Percentiles rank a stretch among this genome's conserved stretches.
Conservation (phyloP, 2,113 vertebrate genomes). For the Mobula hypostoma region DNA sequence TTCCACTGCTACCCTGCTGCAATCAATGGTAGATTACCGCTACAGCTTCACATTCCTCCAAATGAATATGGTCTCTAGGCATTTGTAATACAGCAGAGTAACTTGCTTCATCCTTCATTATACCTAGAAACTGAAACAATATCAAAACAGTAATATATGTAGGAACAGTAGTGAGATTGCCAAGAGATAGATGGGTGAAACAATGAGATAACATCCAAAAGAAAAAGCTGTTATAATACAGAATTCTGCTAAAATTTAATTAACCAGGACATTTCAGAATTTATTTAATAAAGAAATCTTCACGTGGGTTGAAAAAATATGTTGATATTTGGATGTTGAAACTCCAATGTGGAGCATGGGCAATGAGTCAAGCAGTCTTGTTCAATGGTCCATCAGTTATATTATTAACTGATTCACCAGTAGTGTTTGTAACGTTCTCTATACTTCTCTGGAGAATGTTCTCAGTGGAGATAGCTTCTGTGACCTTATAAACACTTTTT, state of each 20-base stretch:
- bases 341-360: constrained; percentile 21
- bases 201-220: too few species aligned
- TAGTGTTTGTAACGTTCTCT: not conserved
- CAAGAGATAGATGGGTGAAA: too few species aligned
- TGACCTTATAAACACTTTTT: not conserved
- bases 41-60: not conserved
- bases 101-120: not conserved
- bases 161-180: not conserved
- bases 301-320: not conserved
- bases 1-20: not conserved
- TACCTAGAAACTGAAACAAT: not conserved
- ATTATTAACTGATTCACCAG: not conserved
- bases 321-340: too few species aligned
- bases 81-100: not conserved
- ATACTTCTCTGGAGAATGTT: not conserved
- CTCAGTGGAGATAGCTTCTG: not conserved
- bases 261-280: not conserved
- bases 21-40: not conserved
- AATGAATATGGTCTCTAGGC: not conserved
- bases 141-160: not conserved
- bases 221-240: not conserved
- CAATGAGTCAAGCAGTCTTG: not conserved
- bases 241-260: not conserved
- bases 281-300: not conserved
- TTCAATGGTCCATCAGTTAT: not conserved